Evolutionary conservation across 2,797 vertebrate genomes (phyloP), one percentile per base, ranked within the genome.

Genomic region (Todus mexicanus): DNA sequence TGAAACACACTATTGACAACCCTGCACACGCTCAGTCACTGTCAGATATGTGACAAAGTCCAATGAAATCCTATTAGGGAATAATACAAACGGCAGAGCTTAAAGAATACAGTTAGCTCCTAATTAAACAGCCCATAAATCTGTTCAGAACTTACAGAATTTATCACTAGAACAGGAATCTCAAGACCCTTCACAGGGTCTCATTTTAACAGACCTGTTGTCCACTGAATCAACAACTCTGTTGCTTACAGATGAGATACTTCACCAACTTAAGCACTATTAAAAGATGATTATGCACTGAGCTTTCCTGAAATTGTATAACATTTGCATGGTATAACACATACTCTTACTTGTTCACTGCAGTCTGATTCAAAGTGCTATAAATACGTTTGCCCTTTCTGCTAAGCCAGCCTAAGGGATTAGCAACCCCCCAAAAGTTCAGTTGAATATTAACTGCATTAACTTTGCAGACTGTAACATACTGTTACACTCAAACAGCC

Each of bases 341-440:
- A 96, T 92, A 96, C 92, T 94, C 94, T 96, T 96, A 95, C 94
- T 97, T 96, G 97, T 97, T 98, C 97, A 97, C 97, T 97, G 97
- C 97, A 95, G 97, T 98, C 98, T 98, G 98, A 98, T 98, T 98
- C 97, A 98, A 98, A 98, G 97, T 74, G 97, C 98, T 98, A 98
- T 98, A 98, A 98, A 99, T 98, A 98, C 97, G 98, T 98, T 98
- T 99, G 98, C 98, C 98, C 98, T 99, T 98, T 98, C 98, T 98
- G 96, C 98, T 97, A 92, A 97, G 98, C 97, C 98, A 81, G 97
- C 98, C 97, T 96, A 89, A 91, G 98, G 97, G 98, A 98, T 98
- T 98, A 99, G 97, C 98, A 98, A 98, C 96, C 98, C 98, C 97
- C 98, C 92, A 92, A 97, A 97, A 97, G 97, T 97, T 97, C 94